phyloP scores from a whole-genome alignment of 1,140 invertebrate genomes.

The Nephotettix cincticeps region DNA sequence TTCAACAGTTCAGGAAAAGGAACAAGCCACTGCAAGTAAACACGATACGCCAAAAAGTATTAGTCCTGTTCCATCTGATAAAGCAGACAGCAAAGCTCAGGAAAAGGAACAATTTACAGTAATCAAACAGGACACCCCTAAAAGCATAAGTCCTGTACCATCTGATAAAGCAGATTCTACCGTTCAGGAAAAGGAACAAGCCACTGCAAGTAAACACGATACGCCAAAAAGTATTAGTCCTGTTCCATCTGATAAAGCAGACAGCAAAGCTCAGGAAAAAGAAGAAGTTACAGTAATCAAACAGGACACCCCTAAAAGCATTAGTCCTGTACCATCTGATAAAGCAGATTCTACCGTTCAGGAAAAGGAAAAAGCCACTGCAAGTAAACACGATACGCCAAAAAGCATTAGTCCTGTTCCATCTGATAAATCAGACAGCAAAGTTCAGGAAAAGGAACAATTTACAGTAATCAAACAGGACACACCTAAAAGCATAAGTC shows the following conservation, averaged over 20 bases:
- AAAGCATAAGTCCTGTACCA: background rate
- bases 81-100: background rate
- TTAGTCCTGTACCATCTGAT: background rate
- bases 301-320: background rate
- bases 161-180: background rate
- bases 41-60: constrained; percentile 1
- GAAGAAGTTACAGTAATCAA: background rate
- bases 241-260: background rate
- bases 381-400: no score
- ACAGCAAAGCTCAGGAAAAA: background rate
- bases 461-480: background rate
- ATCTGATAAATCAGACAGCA: no score
- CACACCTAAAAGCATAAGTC: background rate
- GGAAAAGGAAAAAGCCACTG: no score
- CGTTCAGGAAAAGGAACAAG: no score
- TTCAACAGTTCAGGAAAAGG: background rate
- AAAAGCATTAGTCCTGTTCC: no score
- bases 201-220: no score
- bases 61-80: background rate
- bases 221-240: background rate
- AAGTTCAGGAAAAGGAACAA: no score
- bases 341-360: no score
- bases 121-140: background rate
- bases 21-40: background rate
- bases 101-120: background rate